These are phyloP conservation scores for Tanytarsus gracilentus DNA, from an alignment of 2,888 invertebrate genomes.

Conservation along the genomic window DNA sequence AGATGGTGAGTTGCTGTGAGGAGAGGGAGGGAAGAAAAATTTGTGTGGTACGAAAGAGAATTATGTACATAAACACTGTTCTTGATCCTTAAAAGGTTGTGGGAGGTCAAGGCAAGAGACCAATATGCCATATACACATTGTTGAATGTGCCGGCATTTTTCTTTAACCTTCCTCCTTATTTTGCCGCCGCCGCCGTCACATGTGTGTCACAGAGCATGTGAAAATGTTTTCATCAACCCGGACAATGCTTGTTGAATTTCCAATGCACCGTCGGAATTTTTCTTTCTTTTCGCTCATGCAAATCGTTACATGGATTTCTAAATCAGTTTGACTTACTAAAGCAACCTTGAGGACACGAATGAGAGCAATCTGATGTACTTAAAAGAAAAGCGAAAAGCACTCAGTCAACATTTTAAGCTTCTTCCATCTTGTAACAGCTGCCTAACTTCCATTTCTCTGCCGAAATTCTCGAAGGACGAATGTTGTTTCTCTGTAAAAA, in stretches of 20 bases:
- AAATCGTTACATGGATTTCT: too few relatives aligned
- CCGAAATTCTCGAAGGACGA: constrained; percentile 13
- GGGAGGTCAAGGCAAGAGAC: constrained; percentile 23
- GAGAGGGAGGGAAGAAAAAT: neutral
- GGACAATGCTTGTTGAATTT: too few relatives aligned
- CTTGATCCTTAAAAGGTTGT: constrained; percentile 27
- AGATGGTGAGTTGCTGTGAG: neutral
- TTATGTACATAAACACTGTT: constrained; percentile 8
- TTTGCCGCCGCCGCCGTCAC: neutral
- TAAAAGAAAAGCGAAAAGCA: neutral
- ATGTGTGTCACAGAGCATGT: neutral
- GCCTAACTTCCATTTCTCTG: neutral
- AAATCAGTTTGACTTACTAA: too few relatives aligned
- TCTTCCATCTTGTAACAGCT: neutral
- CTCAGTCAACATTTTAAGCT: neutral
- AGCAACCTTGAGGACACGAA: too few relatives aligned
- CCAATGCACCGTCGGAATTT: too few relatives aligned
- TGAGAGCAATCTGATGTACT: neutral
- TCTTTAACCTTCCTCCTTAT: constrained; percentile 1
- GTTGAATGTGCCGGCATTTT: constrained; percentile 17
- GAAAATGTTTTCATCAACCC: too few relatives aligned
- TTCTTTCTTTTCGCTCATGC: too few relatives aligned
- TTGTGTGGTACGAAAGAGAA: neutral
- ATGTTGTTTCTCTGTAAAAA: too few relatives aligned
- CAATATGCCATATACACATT: constrained; percentile 20